A percentile compares a stretch with the other conserved stretches of the same genome.
Evolutionary conservation across 1,140 invertebrate genomes (phyloP).

Genomic region (Drosophila ironensis): DNA sequence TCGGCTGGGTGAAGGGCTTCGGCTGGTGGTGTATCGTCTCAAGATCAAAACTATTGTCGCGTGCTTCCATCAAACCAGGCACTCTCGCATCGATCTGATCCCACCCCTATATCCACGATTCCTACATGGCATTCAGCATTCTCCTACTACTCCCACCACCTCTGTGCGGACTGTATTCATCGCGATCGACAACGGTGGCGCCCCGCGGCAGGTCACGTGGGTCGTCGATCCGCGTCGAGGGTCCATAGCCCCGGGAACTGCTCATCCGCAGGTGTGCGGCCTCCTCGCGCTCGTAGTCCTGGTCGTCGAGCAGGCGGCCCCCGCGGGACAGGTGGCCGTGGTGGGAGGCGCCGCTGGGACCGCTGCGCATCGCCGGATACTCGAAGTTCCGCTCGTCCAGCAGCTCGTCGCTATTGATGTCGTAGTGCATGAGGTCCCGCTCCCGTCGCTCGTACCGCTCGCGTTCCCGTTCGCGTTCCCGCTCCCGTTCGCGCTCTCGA

Average conservation of each 20-base stretch:
- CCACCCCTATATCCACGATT: constrained; percentile 83
- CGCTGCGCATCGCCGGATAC: constrained; percentile 72
- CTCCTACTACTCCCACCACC: constrained; percentile 82
- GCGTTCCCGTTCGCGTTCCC: constrained; percentile 60
- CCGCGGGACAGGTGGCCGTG: constrained; percentile 70
- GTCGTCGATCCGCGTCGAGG: constrained; percentile 64
- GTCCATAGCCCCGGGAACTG: constrained; percentile 65
- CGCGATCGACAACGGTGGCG: constrained; percentile 71
- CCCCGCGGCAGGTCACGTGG: constrained; percentile 55
- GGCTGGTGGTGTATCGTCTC: constrained; percentile 60
- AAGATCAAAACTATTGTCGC: constrained; percentile 80
- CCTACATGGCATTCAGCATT: constrained; percentile 82
- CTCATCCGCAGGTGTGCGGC: constrained; percentile 53
- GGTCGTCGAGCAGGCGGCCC: constrained; percentile 67
- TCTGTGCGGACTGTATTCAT: constrained; percentile 82
- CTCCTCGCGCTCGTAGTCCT: constrained; percentile 75
- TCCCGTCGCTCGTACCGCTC: constrained; percentile 76
- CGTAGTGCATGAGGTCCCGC: constrained; percentile 80
- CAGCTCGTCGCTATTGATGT: constrained; percentile 80
- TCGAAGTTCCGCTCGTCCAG: constrained; percentile 77
- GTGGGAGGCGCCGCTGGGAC: constrained; percentile 69
- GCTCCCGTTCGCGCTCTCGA: constrained; percentile 23
- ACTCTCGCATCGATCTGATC: constrained; percentile 81
- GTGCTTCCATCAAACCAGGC: constrained; percentile 75
- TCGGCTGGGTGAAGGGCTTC: constrained; percentile 32